phyloP scores from a whole-genome alignment of 2,113 vertebrate genomes.

The Aspidoscelis tigris region DNA sequence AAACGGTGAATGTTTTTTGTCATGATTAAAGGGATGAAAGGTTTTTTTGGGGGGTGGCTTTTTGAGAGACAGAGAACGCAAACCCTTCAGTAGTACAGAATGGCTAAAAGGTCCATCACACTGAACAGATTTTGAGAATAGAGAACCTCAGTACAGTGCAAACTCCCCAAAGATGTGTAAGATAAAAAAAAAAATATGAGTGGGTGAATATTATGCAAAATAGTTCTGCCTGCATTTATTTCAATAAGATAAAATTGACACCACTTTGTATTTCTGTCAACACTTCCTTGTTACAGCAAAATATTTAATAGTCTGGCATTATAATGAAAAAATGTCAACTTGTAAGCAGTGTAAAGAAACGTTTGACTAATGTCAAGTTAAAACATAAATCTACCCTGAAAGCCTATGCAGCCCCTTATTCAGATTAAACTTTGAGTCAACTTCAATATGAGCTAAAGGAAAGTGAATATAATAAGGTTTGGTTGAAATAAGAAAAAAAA shows the following conservation, averaged over 20 bases:
- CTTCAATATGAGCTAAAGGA: not conserved
- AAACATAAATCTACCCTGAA: not conserved
- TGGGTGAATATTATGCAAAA: conserved; percentile 35
- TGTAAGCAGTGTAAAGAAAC: conserved; percentile 45
- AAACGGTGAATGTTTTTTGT: conserved; percentile 40
- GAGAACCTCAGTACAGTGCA: conserved; percentile 13
- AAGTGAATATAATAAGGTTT: not conserved
- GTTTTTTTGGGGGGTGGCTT: not conserved
- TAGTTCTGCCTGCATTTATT: conserved; percentile 29
- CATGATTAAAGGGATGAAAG: conserved; percentile 43
- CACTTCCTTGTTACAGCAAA: conserved; percentile 16
- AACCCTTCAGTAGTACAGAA: conserved; percentile 12
- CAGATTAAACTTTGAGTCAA: conserved; percentile 9
- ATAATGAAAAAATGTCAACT: conserved; percentile 57
- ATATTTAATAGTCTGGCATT: conserved; percentile 41
- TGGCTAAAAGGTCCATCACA: conserved; percentile 28
- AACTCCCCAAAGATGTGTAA: not conserved
- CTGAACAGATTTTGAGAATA: conserved; percentile 28
- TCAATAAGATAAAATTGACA: conserved; percentile 50
- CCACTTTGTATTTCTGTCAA: conserved; percentile 13
- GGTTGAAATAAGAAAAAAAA: not conserved
- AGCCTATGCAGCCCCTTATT: conserved; percentile 27
- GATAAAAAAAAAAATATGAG: conserved; percentile 37
- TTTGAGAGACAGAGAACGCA: conserved; percentile 12
- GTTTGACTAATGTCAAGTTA: not conserved